phyloP scores from a whole-genome alignment of 1,140 invertebrate genomes.

The Agrypnia vestita region DNA sequence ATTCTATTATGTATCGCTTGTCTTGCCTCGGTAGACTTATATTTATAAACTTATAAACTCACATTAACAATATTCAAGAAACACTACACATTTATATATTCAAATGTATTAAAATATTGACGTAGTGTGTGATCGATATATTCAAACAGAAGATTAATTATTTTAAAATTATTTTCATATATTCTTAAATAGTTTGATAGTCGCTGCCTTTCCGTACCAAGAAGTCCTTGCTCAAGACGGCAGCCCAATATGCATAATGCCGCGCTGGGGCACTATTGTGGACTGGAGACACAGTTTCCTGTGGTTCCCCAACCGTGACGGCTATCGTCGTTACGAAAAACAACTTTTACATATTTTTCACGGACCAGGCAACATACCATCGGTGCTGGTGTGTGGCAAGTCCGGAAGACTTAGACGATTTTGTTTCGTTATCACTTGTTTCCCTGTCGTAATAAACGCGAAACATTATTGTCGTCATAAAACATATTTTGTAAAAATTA shows the following conservation, averaged over 20 bases:
- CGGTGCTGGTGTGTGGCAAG: conserved; percentile 21
- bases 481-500: neutral
- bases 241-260: conserved; percentile 21
- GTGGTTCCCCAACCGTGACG: conserved; percentile 28
- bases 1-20: too few relatives aligned
- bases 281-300: conserved; percentile 35
- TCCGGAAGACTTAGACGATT: conserved; percentile 32
- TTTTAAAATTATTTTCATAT: too few relatives aligned
- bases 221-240: neutral
- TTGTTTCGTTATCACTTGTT: conserved; percentile 29
- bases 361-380: conserved; percentile 20
- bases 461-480: neutral
- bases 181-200: neutral
- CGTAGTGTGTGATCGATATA: too few relatives aligned
- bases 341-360: conserved; percentile 42
- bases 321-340: conserved; percentile 34
- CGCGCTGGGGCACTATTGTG: neutral
- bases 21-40: too few relatives aligned
- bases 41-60: too few relatives aligned
- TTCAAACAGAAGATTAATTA: too few relatives aligned
- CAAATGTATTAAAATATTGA: too few relatives aligned
- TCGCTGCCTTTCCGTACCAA: neutral
- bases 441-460: conserved; percentile 20
- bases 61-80: too few relatives aligned
- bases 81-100: too few relatives aligned